Conservation (phyloP, 2,113 vertebrate species). For the Notarius quadriscutis region DNA sequence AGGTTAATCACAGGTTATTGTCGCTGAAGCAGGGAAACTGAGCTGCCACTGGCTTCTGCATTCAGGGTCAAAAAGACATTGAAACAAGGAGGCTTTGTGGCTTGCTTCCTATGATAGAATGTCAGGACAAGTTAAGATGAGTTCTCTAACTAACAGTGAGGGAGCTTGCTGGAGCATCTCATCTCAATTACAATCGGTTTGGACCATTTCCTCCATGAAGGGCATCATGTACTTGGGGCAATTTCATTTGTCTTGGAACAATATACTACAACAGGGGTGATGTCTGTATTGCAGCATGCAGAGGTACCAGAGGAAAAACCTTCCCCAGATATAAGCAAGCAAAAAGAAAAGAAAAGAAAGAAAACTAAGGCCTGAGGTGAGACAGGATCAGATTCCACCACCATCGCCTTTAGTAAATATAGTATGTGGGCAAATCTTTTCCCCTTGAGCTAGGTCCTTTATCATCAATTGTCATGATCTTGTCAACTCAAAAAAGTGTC, state of each 20-base stretch:
- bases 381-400: background rate
- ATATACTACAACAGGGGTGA: background rate
- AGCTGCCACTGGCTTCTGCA: background rate
- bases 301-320: background rate
- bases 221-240: constrained; percentile 26
- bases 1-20: constrained; percentile 9
- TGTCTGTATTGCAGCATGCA: background rate
- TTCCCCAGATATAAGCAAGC: background rate
- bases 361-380: background rate
- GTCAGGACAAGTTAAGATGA: constrained; percentile 1
- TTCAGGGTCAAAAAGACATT: background rate
- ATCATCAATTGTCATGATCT: background rate
- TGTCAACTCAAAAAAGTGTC: background rate
- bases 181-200: constrained; percentile 13
- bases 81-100: background rate
- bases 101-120: constrained; percentile 4
- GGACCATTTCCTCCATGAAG: constrained; percentile 31
- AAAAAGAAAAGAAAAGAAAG: background rate
- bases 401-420: background rate
- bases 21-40: background rate
- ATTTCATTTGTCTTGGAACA: background rate
- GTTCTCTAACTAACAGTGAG: background rate
- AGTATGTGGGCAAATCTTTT: background rate
- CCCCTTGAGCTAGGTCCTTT: background rate
- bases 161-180: constrained; percentile 26